A percentile compares a stretch with the other conserved stretches of the same genome.
Conservation (phyloP, 2,888 invertebrate species). For the Synanthedon vespiformis region DNA sequence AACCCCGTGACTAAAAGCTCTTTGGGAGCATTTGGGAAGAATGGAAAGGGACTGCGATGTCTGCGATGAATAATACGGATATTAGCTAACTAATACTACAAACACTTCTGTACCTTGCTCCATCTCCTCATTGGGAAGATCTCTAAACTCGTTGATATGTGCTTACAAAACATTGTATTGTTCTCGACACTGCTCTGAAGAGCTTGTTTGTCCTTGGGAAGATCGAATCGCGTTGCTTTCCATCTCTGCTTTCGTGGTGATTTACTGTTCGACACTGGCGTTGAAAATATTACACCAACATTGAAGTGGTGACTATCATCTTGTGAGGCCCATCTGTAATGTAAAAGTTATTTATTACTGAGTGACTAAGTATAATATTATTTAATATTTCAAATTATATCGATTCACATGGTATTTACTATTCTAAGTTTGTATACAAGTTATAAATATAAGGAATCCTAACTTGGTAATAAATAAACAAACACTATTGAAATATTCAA, state of each 20-base stretch:
- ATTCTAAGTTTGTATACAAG: no score
- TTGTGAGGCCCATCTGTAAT: constrained; percentile 68
- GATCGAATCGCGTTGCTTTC: constrained; percentile 74
- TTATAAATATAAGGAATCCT: no score
- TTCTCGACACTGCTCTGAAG: constrained; percentile 49
- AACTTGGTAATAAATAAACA: no score
- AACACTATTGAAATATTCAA: no score
- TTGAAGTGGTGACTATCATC: constrained; percentile 70
- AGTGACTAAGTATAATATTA: no score
- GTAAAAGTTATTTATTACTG: not conserved
- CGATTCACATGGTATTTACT: no score
- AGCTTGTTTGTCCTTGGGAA: constrained; percentile 64
- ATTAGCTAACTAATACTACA: no score
- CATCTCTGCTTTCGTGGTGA: constrained; percentile 48
- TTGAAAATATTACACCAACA: constrained; percentile 83
- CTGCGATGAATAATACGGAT: no score
- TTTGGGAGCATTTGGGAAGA: no score
- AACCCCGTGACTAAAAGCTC: no score
- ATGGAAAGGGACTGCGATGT: no score
- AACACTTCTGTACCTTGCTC: constrained; percentile 37
- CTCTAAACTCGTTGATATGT: constrained; percentile 63
- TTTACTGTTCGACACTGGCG: constrained; percentile 73
- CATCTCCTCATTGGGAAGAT: constrained; percentile 61
- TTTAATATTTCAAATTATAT: no score
- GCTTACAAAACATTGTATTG: constrained; percentile 48